Percentiles rank a stretch among this genome's conserved stretches.
Evolutionary conservation across 1,140 invertebrate species (phyloP).

Genomic region (Drosophila cardini): DNA sequence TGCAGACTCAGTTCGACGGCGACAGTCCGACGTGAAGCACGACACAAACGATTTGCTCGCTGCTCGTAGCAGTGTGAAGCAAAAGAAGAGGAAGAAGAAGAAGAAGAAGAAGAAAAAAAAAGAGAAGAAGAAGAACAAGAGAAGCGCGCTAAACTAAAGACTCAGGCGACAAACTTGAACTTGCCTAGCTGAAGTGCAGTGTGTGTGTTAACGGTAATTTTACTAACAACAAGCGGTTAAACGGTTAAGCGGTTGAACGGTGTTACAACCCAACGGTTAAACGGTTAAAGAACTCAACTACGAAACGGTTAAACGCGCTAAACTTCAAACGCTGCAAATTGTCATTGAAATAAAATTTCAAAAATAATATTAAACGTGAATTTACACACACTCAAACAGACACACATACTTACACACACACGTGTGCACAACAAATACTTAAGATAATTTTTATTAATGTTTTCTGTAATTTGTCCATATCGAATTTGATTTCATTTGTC

Average conservation of each 20-base stretch:
- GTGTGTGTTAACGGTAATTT: constrained; percentile 23
- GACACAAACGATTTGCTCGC: constrained; percentile 49
- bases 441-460: no score
- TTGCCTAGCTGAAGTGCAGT: constrained; percentile 48
- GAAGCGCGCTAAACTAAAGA: constrained; percentile 58
- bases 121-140: constrained; percentile 15
- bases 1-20: constrained; percentile 79
- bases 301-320: constrained; percentile 13
- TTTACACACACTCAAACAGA: background rate
- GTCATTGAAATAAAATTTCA: constrained; percentile 36
- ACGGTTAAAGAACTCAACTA: background rate
- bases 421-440: constrained; percentile 9
- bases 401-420: constrained; percentile 6
- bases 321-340: constrained; percentile 1
- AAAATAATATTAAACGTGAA: constrained; percentile 10
- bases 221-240: constrained; percentile 16
- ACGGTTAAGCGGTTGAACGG: constrained; percentile 14
- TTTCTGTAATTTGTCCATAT: constrained; percentile 9
- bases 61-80: constrained; percentile 1
- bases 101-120: constrained; percentile 11
- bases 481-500: constrained; percentile 59
- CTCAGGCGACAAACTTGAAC: constrained; percentile 81
- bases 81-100: constrained; percentile 10
- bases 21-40: constrained; percentile 79
- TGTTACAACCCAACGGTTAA: constrained; percentile 1